phyloP scores from a whole-genome alignment of 2,113 vertebrate species.

The Okapia johnstoni region DNA sequence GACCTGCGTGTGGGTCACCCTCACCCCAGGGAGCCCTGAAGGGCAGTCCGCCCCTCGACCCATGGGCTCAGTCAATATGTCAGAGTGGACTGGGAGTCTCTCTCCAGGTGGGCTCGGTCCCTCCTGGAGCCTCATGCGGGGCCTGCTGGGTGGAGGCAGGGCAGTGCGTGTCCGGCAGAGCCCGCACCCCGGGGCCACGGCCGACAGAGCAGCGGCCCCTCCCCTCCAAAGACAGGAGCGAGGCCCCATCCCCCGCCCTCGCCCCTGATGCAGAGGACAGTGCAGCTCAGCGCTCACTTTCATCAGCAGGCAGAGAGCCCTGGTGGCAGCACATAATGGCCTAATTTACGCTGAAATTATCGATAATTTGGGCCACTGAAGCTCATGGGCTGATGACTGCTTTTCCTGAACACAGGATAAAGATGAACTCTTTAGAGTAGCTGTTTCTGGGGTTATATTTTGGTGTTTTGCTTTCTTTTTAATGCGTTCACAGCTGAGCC shows the following conservation, averaged over 20 bases:
- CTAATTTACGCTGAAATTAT: slow-evolving; percentile 64
- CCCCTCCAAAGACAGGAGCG: not conserved
- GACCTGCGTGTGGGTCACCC: not conserved
- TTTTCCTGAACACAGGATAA: not conserved
- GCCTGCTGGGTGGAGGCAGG: not conserved
- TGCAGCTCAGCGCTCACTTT: accelerated
- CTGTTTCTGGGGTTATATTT: not conserved
- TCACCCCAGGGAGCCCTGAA: not conserved
- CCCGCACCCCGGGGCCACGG: not conserved
- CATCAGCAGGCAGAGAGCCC: not conserved
- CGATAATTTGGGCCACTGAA: slow-evolving; percentile 74
- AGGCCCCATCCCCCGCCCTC: accelerated
- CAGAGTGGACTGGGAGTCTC: accelerated
- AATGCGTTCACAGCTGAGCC: not conserved
- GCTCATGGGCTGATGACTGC: slow-evolving; percentile 63
- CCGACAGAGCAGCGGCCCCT: not conserved
- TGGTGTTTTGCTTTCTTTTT: not conserved
- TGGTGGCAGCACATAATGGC: slow-evolving; percentile 7
- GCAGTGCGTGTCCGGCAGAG: not conserved
- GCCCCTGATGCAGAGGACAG: not conserved
- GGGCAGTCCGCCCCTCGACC: accelerated
- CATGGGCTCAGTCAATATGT: accelerated
- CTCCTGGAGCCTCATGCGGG: not conserved
- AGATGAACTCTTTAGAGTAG: not conserved
- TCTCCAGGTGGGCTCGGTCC: not conserved